These are phyloP conservation scores for Orcinus orca DNA, from an alignment of 2,113 vertebrate genomes.

Conservation along the genomic window DNA sequence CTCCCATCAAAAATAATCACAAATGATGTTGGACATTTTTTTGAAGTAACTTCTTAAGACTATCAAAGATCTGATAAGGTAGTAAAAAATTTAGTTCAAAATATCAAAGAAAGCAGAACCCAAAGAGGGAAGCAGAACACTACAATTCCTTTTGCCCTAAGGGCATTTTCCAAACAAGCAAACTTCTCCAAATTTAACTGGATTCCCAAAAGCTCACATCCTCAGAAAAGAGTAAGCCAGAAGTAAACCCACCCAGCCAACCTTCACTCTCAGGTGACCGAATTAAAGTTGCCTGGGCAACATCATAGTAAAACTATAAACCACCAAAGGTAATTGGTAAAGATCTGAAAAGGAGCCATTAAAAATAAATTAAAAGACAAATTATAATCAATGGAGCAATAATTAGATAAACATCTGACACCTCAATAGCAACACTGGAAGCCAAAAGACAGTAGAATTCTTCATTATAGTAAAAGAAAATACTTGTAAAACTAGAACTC, in stretches of 20 bases:
- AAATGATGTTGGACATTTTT: not conserved
- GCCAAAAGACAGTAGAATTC: not conserved
- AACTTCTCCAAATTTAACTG: constrained; percentile 20
- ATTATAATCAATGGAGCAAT: not conserved
- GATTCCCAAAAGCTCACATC: not conserved
- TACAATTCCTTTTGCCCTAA: not conserved
- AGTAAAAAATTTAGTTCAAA: not conserved
- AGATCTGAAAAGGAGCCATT: not conserved
- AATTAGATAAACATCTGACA: not conserved
- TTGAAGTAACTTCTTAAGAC: not conserved
- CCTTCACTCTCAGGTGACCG: not conserved
- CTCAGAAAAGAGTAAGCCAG: not conserved
- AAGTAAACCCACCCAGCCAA: not conserved
- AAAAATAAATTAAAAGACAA: not conserved
- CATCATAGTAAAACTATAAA: not conserved
- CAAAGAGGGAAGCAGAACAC: not conserved
- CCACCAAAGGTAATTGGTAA: not conserved
- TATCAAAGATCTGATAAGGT: not conserved
- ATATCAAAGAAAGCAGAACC: constrained; percentile 9
- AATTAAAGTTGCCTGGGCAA: not conserved
- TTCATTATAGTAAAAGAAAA: not conserved
- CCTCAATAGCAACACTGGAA: not conserved
- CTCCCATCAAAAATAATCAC: not conserved
- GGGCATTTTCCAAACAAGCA: not conserved
- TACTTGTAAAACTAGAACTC: not conserved